A percentile compares a stretch with the other conserved stretches of the same genome.
Evolutionary conservation across 2,888 invertebrate species (phyloP).

Genomic region (Smittia aterrima): DNA sequence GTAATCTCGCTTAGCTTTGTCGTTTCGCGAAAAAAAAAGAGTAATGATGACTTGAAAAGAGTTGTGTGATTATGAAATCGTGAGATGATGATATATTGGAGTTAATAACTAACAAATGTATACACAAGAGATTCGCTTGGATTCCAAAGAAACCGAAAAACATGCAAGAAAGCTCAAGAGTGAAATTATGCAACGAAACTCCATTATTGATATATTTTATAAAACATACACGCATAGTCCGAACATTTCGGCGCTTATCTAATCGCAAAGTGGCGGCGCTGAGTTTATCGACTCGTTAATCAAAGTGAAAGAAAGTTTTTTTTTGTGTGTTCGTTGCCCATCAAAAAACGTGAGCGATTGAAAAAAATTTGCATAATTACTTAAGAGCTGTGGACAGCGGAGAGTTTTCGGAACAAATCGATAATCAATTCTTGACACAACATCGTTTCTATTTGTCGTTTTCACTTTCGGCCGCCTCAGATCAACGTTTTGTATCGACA

Average conservation of each 20-base stretch:
- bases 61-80: not conserved
- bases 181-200: not conserved
- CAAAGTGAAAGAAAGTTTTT: slow-evolving; percentile 12
- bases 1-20: slow-evolving; percentile 21
- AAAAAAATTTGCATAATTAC: slow-evolving; percentile 36
- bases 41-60: not conserved
- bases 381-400: not conserved
- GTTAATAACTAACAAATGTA: not conserved
- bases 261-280: not conserved
- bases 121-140: not conserved
- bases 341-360: not conserved
- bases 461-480: not conserved
- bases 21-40: not conserved
- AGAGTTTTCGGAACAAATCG: slow-evolving; percentile 6
- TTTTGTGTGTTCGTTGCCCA: not conserved
- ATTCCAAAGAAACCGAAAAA: not conserved
- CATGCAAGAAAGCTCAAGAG: not conserved
- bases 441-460: not conserved
- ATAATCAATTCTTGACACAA: slow-evolving; percentile 2
- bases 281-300: slow-evolving; percentile 1
- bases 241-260: slow-evolving; percentile 1
- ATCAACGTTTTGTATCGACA: not conserved
- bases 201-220: slow-evolving; percentile 1
- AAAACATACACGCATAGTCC: not conserved
- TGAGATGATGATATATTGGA: not conserved